Conservation (phyloP, 92 coral and sea anemone genomes). For the Nematostella vectensis region DNA sequence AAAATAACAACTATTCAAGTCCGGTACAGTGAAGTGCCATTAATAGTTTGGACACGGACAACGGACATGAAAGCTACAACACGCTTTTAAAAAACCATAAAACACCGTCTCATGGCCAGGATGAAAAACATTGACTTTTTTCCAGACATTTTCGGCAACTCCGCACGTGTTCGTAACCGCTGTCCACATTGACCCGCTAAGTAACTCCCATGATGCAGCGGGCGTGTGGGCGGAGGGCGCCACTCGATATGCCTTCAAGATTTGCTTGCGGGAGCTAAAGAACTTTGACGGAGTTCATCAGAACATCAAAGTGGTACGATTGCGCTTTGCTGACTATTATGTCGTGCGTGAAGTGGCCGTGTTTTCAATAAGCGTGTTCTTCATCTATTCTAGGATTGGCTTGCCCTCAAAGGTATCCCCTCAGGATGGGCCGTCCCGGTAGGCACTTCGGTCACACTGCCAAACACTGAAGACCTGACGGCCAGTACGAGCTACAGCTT, state of each 20-base stretch:
- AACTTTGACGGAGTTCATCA: conserved; percentile 58
- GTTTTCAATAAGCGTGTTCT: not conserved
- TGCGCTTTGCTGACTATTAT: no score
- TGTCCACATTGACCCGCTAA: conserved; percentile 22
- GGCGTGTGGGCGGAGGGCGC: conserved; percentile 66
- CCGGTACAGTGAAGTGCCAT: no score
- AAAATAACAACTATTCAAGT: no score
- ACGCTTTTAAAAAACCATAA: no score
- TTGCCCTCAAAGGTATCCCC: conserved; percentile 41
- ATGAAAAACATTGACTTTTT: not conserved
- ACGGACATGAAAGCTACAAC: no score
- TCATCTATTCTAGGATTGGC: conserved; percentile 34
- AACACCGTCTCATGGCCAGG: no score
- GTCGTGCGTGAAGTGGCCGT: no score
- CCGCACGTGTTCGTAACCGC: conserved; percentile 55
- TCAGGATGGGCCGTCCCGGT: conserved; percentile 40
- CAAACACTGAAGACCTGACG: conserved; percentile 21
- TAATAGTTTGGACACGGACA: no score
- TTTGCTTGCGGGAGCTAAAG: conserved; percentile 51
- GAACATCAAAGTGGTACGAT: conserved; percentile 23
- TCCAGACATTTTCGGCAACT: conserved; percentile 17
- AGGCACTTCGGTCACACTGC: conserved; percentile 20
- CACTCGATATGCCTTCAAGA: conserved; percentile 16
- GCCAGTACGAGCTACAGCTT: conserved; percentile 30
- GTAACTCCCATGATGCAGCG: conserved; percentile 51